A percentile compares a stretch with the other conserved stretches of the same genome.
These are phyloP conservation scores for Capitulum mitella DNA, from an alignment of 2,888 invertebrate species.

Conservation along the genomic window DNA sequence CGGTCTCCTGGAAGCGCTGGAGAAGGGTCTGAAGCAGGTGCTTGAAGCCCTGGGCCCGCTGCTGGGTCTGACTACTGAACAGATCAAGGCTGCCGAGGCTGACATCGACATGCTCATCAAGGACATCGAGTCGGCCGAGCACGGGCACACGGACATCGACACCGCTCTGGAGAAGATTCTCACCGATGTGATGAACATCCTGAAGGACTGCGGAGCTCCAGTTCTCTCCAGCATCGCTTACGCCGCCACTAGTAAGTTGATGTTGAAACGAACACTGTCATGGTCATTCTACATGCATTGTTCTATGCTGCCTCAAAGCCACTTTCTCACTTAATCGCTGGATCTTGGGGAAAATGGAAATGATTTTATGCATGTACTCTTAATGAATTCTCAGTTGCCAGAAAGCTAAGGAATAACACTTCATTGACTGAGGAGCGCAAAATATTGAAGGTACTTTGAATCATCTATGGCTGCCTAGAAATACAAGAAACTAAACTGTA, in stretches of 20 bases:
- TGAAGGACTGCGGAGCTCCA: neutral
- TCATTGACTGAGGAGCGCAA: no score
- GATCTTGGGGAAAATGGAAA: no score
- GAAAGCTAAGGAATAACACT: no score
- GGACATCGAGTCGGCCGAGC: conserved; percentile 1
- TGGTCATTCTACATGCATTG: no score
- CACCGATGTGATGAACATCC: neutral
- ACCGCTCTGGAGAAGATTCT: neutral
- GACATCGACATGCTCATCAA: neutral
- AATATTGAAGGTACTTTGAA: no score
- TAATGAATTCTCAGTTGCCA: no score
- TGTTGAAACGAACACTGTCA: no score
- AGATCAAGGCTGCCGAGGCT: neutral
- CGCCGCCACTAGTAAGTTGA: neutral
- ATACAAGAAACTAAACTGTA: no score
- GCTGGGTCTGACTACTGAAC: neutral
- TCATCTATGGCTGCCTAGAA: no score
- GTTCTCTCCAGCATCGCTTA: neutral
- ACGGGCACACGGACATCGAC: neutral
- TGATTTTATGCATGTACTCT: no score
- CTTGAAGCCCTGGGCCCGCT: neutral
- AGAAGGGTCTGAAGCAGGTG: neutral
- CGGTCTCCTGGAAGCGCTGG: neutral
- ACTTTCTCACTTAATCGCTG: no score
- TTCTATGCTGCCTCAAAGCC: no score